A percentile compares a stretch with the other conserved stretches of the same genome.
Evolutionary conservation across 2,797 vertebrate species (phyloP).

Genomic region (Hippocampus kuda): DNA sequence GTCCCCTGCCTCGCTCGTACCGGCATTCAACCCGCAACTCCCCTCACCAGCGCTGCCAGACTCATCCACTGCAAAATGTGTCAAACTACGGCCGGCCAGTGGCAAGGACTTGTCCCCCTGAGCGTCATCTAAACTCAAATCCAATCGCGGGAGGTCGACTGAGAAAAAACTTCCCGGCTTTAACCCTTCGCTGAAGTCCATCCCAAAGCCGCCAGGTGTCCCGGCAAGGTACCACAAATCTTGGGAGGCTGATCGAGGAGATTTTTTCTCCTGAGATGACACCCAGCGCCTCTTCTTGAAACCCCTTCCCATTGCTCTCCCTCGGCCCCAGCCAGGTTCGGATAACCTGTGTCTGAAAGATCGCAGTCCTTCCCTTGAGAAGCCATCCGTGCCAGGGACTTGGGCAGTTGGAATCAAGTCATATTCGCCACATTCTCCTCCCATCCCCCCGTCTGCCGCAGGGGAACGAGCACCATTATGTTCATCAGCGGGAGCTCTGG

Average conservation of each 20-base stretch:
- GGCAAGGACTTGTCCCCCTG: slow-evolving; percentile 49
- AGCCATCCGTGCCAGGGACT: slow-evolving; percentile 16
- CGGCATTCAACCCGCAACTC: slow-evolving; percentile 43
- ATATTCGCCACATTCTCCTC: slow-evolving; percentile 36
- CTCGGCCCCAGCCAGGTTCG: slow-evolving; percentile 44
- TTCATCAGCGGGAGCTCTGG: slow-evolving; percentile 33
- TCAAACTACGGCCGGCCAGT: slow-evolving; percentile 28
- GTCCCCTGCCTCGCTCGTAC: slow-evolving; percentile 55
- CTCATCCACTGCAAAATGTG: slow-evolving; percentile 52
- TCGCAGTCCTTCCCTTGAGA: slow-evolving; percentile 34
- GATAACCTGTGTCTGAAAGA: slow-evolving; percentile 46
- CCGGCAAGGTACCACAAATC: slow-evolving; percentile 64
- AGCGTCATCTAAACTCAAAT: slow-evolving; percentile 56
- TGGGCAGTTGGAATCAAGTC: slow-evolving; percentile 45
- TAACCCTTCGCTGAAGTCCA: slow-evolving; percentile 55
- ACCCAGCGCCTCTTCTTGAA: slow-evolving; percentile 59
- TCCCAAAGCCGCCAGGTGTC: slow-evolving; percentile 49
- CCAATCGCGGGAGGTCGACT: slow-evolving; percentile 66
- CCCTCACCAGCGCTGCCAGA: slow-evolving; percentile 42
- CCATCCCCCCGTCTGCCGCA: slow-evolving; percentile 40
- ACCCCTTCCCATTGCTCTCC: slow-evolving; percentile 55
- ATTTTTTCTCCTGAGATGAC: slow-evolving; percentile 55
- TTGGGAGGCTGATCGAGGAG: slow-evolving; percentile 34
- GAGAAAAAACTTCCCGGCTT: slow-evolving; percentile 61
- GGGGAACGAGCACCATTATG: slow-evolving; percentile 37